phyloP scores from a whole-genome alignment of 2,888 invertebrate species.

The Lepeophtheirus nordmannii region DNA sequence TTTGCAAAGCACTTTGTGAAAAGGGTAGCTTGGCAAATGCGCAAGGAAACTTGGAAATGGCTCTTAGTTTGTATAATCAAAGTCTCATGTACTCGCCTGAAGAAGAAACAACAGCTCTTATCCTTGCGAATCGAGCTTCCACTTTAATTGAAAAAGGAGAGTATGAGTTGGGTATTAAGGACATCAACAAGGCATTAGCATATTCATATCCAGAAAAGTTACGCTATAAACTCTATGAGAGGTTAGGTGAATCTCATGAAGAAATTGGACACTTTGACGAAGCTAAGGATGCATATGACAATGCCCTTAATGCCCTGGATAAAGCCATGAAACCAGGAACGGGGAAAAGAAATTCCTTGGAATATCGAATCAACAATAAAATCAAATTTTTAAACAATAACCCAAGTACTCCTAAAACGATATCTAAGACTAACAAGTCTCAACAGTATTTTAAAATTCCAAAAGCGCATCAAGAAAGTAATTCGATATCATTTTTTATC shows the following conservation, averaged over 20 bases:
- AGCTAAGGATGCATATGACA: background rate
- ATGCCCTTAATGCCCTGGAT: background rate
- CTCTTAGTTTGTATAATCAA: conserved; percentile 7
- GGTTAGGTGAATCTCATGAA: background rate
- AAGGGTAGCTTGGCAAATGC: background rate
- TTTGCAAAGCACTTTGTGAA: background rate
- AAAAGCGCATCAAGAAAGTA: too few relatives aligned
- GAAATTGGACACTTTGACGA: background rate
- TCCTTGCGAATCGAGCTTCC: background rate
- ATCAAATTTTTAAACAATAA: too few relatives aligned
- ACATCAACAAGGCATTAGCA: background rate
- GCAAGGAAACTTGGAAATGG: conserved; percentile 6
- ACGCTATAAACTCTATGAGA: background rate
- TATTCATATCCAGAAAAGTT: background rate
- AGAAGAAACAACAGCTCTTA: background rate
- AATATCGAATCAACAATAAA: too few relatives aligned
- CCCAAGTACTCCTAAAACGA: too few relatives aligned
- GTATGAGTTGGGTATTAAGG: background rate
- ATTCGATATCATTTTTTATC: too few relatives aligned
- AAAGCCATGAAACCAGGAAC: background rate
- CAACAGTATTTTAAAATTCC: too few relatives aligned
- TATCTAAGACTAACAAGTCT: too few relatives aligned
- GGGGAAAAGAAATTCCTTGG: background rate
- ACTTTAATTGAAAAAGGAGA: background rate
- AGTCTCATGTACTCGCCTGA: background rate